Percentiles rank a stretch among this genome's conserved stretches.
phyloP scores from a whole-genome alignment of 1,140 invertebrate species.

The Hypsibius dujardini region DNA sequence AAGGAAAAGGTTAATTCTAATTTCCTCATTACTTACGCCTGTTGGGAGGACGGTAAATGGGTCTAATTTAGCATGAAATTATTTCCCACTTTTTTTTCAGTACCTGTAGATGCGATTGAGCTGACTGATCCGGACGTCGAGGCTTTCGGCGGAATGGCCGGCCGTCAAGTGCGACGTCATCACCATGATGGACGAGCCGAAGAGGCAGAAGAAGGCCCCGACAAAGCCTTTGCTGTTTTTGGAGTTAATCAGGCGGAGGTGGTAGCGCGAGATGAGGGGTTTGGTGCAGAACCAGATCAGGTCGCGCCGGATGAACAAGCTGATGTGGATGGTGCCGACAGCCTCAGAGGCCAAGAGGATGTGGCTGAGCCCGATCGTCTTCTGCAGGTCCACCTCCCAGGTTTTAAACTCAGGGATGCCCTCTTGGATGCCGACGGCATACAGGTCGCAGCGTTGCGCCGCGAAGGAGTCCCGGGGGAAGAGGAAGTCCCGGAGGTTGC shows the following conservation, averaged over 20 bases:
- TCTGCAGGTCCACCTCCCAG: conserved; percentile 76
- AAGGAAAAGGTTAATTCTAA: too few species aligned
- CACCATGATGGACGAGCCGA: not conserved
- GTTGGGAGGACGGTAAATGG: too few species aligned
- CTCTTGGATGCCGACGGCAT: conserved; percentile 81
- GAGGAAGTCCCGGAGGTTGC: conserved; percentile 65
- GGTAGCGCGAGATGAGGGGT: conserved; percentile 13
- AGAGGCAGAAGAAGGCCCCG: not conserved
- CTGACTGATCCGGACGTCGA: conserved; percentile 7
- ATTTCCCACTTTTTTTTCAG: too few species aligned
- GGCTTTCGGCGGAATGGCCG: not conserved
- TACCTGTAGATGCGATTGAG: conserved; percentile 11
- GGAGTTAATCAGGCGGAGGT: conserved; percentile 1
- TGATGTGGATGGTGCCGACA: conserved; percentile 65
- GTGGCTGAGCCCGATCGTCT: conserved; percentile 73
- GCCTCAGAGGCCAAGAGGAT: conserved; percentile 59
- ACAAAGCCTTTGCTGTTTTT: conserved; percentile 17
- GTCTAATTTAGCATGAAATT: too few species aligned
- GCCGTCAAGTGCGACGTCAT: conserved; percentile 11
- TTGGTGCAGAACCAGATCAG: conserved; percentile 75
- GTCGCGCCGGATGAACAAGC: conserved; percentile 66
- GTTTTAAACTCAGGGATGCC: conserved; percentile 38
- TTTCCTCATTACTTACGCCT: too few species aligned
- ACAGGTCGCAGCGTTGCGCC: conserved; percentile 68
- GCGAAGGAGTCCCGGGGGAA: conserved; percentile 49